phyloP scores from a whole-genome alignment of 2,797 vertebrate species.

The Austrolebias charrua region DNA sequence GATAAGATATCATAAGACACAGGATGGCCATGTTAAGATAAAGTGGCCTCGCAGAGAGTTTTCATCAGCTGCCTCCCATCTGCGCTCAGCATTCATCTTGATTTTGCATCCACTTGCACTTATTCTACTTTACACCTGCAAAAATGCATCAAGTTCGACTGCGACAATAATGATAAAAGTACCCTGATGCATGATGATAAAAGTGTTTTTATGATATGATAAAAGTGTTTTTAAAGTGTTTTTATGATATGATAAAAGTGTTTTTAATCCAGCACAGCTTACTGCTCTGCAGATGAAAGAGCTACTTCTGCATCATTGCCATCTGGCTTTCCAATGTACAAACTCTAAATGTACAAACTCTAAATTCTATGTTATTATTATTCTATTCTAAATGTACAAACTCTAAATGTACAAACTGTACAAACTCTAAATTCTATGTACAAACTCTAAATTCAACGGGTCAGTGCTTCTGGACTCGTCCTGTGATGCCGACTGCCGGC shows the following conservation, averaged over 20 bases:
- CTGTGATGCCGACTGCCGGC: too few species aligned
- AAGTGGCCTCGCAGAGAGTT: slow-evolving; percentile 56
- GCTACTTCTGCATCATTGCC: too few species aligned
- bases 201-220: too few species aligned
- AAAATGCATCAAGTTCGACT: slow-evolving; percentile 53
- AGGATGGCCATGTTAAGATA: slow-evolving; percentile 75
- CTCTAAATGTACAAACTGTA: neutral
- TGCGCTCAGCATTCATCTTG: slow-evolving; percentile 70
- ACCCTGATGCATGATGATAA: too few species aligned
- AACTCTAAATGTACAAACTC: neutral
- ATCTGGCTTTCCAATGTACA: neutral
- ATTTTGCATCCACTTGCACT: slow-evolving; percentile 69
- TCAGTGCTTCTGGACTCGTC: neutral
- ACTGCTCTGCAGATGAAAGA: neutral
- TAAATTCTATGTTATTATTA: too few species aligned
- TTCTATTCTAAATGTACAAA: neutral
- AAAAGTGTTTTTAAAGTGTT: too few species aligned
- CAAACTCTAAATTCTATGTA: too few species aligned
- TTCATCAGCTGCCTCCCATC: slow-evolving; percentile 58
- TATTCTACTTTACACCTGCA: slow-evolving; percentile 58
- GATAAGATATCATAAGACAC: slow-evolving; percentile 83
- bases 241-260: slow-evolving; percentile 55
- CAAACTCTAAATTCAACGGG: neutral
- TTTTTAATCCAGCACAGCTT: slow-evolving; percentile 16
- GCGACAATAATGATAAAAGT: slow-evolving; percentile 53